Percentiles rank a stretch among this genome's conserved stretches.
These are phyloP conservation scores for Caenorhabditis inopinata DNA, from an alignment of 1,140 invertebrate species.

Conservation along the genomic window DNA sequence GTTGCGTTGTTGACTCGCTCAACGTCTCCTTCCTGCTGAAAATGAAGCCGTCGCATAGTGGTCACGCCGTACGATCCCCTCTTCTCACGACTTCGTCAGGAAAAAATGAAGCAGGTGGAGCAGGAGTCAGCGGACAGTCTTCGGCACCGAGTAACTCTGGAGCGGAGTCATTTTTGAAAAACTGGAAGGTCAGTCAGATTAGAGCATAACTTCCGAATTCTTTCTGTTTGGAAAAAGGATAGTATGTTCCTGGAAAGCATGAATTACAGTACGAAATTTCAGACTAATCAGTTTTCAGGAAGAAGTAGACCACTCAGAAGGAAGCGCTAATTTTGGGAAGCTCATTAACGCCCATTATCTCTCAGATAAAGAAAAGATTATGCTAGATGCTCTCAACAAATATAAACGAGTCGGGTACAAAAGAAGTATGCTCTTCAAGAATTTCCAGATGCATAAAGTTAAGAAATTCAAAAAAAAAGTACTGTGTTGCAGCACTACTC, in stretches of 20 bases:
- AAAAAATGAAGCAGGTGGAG: not conserved
- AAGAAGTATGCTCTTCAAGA: not conserved
- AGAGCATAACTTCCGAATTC: too few relatives aligned
- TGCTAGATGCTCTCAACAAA: not conserved
- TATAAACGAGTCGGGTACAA: constrained; percentile 21
- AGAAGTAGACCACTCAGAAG: not conserved
- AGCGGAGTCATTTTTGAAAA: not conserved
- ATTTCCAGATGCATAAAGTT: too few relatives aligned
- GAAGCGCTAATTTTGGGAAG: not conserved
- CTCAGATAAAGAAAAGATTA: constrained; percentile 17
- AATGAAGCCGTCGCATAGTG: constrained; percentile 22
- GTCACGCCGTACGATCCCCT: constrained; percentile 24
- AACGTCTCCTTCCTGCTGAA: not conserved
- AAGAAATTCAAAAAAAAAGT: not conserved
- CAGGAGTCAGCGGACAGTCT: not conserved
- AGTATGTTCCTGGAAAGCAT: too few relatives aligned
- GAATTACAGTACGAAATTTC: too few relatives aligned
- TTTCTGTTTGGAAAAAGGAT: too few relatives aligned
- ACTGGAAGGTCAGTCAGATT: too few relatives aligned
- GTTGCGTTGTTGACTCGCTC: not conserved
- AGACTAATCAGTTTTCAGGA: not conserved
- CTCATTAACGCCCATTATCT: not conserved
- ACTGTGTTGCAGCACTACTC: not conserved
- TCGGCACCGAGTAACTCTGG: not conserved
- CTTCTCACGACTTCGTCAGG: constrained; percentile 16